phyloP scores from a whole-genome alignment of 2,888 invertebrate species.

The Caenorhabditis becei region DNA sequence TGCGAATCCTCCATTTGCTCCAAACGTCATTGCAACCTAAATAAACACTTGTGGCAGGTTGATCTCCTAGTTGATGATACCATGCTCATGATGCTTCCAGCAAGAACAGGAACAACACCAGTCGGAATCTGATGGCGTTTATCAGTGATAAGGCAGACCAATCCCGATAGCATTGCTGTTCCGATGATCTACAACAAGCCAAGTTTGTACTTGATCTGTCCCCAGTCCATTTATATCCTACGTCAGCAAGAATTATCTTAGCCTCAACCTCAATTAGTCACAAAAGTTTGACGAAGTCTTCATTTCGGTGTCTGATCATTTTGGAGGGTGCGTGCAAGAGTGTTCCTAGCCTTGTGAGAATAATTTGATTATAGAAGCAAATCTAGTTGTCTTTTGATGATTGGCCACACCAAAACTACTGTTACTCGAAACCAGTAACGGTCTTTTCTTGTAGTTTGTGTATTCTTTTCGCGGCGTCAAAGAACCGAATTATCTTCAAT shows the following conservation, averaged over 20 bases:
- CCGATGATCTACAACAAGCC: constrained; percentile 75
- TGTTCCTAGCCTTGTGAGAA: constrained; percentile 20
- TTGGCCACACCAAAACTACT: constrained; percentile 16
- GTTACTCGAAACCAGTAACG: not conserved
- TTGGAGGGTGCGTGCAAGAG: constrained; percentile 1
- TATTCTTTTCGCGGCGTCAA: not conserved
- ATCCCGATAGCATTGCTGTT: constrained; percentile 79
- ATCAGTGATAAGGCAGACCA: constrained; percentile 78
- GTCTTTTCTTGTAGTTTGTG: constrained; percentile 26
- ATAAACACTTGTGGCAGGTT: not conserved
- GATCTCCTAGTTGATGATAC: too few relatives aligned
- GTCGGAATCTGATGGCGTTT: constrained; percentile 78
- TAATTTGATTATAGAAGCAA: constrained; percentile 47
- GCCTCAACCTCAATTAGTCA: constrained; percentile 44
- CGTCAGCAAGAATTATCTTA: constrained; percentile 1
- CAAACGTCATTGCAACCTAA: constrained; percentile 82
- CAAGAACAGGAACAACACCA: constrained; percentile 75
- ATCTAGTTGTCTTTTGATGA: constrained; percentile 36
- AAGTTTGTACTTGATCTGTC: constrained; percentile 40
- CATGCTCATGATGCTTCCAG: constrained; percentile 79
- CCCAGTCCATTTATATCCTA: constrained; percentile 7
- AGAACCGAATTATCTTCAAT: constrained; percentile 35
- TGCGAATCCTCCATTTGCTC: constrained; percentile 85
- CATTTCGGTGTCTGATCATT: constrained; percentile 33
- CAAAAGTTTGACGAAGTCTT: constrained; percentile 9